Evolutionary conservation across 2,888 invertebrate species (phyloP).

Genomic region (Ichneumoninae sp.): DNA sequence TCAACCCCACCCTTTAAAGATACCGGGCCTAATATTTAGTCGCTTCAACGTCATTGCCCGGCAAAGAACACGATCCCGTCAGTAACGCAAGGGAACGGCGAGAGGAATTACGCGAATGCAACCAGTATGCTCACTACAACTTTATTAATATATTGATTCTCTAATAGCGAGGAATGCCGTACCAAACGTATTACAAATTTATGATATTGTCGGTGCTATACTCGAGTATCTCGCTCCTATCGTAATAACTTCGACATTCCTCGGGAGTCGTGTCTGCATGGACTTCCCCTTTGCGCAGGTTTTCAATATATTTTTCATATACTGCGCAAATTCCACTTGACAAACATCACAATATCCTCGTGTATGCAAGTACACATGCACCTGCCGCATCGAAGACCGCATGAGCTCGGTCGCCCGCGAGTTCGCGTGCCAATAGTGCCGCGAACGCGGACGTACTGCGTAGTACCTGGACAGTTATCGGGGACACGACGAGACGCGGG

Average conservation of each 20-base stretch:
- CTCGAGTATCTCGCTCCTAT: constrained; percentile 18
- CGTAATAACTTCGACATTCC: constrained; percentile 61
- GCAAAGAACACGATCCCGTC: constrained; percentile 1
- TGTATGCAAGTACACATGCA: constrained; percentile 23
- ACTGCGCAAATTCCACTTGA: background rate
- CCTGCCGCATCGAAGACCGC: constrained; percentile 23
- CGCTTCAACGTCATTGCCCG: background rate
- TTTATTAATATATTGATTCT: constrained; percentile 65
- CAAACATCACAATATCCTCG: background rate
- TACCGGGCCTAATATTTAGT: background rate
- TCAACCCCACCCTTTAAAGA: background rate
- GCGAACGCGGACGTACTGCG: constrained; percentile 61
- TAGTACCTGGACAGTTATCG: constrained; percentile 55
- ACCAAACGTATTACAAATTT: constrained; percentile 61
- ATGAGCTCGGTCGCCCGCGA: constrained; percentile 21
- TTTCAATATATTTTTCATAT: constrained; percentile 16
- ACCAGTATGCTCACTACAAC: constrained; percentile 2
- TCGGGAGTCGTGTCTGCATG: constrained; percentile 49
- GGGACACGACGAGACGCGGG: constrained; percentile 52
- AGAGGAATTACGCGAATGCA: constrained; percentile 47
- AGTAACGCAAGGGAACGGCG: background rate
- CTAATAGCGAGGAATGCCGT: constrained; percentile 59
- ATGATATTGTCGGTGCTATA: constrained; percentile 56
- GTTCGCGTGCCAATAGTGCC: constrained; percentile 55
- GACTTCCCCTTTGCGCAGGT: constrained; percentile 47